Conservation (phyloP, 2,113 vertebrate genomes). For the Pundamilia nyererei region DNA sequence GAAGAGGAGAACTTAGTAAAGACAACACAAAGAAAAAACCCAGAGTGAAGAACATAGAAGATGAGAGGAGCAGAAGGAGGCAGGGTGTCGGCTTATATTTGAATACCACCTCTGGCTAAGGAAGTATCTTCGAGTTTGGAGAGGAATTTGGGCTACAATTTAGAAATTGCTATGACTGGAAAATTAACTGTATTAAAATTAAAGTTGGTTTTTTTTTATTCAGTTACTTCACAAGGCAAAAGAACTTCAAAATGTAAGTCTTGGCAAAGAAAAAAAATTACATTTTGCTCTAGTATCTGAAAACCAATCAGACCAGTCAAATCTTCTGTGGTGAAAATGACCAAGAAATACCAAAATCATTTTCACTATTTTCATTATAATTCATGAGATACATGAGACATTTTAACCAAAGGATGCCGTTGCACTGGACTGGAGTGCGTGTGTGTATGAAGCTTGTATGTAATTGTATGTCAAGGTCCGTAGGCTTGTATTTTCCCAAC, state of each 20-base stretch:
- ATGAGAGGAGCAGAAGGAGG: neutral
- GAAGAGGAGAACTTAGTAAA: neutral
- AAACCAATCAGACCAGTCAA: neutral
- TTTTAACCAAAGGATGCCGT: constrained; percentile 14
- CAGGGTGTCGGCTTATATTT: neutral
- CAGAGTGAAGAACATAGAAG: neutral
- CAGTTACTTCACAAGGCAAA: neutral
- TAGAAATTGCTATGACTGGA: neutral
- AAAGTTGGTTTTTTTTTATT: neutral
- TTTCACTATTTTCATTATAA: constrained; percentile 26
- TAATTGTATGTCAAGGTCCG: constrained; percentile 63
- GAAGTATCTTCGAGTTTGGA: neutral
- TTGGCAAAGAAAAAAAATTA: neutral
- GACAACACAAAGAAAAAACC: neutral
- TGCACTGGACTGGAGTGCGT: constrained; percentile 27
- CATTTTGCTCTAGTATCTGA: neutral
- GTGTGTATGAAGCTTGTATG: constrained; percentile 6
- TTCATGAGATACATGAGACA: constrained; percentile 21
- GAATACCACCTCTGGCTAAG: neutral
- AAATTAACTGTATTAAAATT: neutral
- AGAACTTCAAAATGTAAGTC: neutral
- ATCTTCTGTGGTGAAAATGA: neutral
- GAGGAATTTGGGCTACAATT: neutral
- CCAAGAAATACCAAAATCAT: constrained; percentile 1
- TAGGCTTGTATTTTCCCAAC: constrained; percentile 24